Base-by-base conservation (phyloP, 2,888 invertebrate genomes). In the Apocheima hispidaria region DNA sequence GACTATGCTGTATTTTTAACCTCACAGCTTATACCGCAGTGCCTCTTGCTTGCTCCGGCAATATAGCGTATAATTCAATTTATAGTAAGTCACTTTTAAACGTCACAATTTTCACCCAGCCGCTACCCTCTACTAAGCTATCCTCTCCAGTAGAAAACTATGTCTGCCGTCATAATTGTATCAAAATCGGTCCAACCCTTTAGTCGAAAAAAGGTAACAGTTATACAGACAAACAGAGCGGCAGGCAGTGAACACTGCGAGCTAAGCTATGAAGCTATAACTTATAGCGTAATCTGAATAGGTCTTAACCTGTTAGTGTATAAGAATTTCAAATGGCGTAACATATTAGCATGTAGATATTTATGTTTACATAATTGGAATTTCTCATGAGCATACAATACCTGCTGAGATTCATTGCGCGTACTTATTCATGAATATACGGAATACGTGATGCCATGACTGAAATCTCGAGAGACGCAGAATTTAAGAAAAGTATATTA, bases 251-350 rank as follows among this genome's bases (percentile, higher is more conserved):
- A n/a, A n/a, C n/a, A n/a, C n/a, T n/a, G n/a, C 1, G 2, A 9
- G 1, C 10, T 20, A 40, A 2, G 4, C 12, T 20, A 20, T 20
- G 2, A 5, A 6, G 16, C 10, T 14, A 2, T 36, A 35, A 4
- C 4, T 36, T 12, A 30, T 46, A 30, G 3, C 46, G 20, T 6
- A 33, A 20, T 46, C 18, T 46, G 46, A 46, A 46, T 4, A 30
- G 18, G n/a, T 4, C 18, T 28, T 9, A 14, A 56, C 33, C 46
- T 36, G 30, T 20, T 14, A 56, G 53, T 57, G 33, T 43, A 48
- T 60, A 51, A 44, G 48, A 60, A 53, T 64, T 64, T 38, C 44
- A 50, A 63, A 63, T 60, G 60, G 56, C 64, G 60, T 57, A 64
- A 60, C 59, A 23, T 41, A 60, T 64, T 56, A 56, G 60, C 60